These are phyloP conservation scores for Trypoxylon attenuatum DNA, from an alignment of 2,888 invertebrate species.

Conservation along the genomic window DNA sequence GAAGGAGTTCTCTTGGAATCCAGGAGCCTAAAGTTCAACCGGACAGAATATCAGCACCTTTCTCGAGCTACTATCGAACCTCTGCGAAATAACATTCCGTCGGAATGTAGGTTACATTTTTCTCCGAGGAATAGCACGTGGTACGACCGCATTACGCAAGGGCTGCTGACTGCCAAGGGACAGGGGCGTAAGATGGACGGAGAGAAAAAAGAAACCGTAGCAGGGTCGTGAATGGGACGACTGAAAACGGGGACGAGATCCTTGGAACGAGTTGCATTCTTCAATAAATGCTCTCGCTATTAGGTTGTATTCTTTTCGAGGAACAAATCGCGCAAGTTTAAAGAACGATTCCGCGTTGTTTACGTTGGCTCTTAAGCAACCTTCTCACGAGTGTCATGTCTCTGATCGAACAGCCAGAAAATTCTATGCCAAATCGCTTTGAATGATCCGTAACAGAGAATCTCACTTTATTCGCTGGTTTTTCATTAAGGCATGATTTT, in stretches of 20 bases:
- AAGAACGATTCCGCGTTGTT: slow-evolving; percentile 33
- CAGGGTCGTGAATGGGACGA: slow-evolving; percentile 22
- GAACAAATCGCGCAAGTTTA: slow-evolving; percentile 35
- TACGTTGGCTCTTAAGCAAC: too few species aligned
- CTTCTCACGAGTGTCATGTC: too few species aligned
- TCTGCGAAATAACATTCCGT: slow-evolving; percentile 34
- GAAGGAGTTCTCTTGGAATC: too few species aligned
- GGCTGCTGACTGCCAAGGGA: too few species aligned
- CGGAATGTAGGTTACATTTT: slow-evolving; percentile 41
- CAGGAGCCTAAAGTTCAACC: slow-evolving; percentile 1
- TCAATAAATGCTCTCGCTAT: slow-evolving; percentile 40
- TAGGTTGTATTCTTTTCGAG: slow-evolving; percentile 45
- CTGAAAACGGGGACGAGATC: slow-evolving; percentile 23
- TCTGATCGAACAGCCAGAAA: too few species aligned
- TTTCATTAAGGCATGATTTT: too few species aligned
- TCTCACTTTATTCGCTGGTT: too few species aligned
- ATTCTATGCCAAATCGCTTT: too few species aligned
- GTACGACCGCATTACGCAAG: slow-evolving; percentile 30
- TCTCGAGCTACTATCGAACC: slow-evolving; percentile 21
- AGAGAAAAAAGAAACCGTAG: too few species aligned
- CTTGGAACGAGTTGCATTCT: slow-evolving; percentile 27
- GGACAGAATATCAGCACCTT: slow-evolving; percentile 10
- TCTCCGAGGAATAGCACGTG: slow-evolving; percentile 30
- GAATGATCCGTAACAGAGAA: too few species aligned
- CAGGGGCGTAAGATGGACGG: too few species aligned